These are phyloP conservation scores for Tetragnatha versicolor DNA, from an alignment of 1,140 invertebrate genomes.

Conservation along the genomic window DNA sequence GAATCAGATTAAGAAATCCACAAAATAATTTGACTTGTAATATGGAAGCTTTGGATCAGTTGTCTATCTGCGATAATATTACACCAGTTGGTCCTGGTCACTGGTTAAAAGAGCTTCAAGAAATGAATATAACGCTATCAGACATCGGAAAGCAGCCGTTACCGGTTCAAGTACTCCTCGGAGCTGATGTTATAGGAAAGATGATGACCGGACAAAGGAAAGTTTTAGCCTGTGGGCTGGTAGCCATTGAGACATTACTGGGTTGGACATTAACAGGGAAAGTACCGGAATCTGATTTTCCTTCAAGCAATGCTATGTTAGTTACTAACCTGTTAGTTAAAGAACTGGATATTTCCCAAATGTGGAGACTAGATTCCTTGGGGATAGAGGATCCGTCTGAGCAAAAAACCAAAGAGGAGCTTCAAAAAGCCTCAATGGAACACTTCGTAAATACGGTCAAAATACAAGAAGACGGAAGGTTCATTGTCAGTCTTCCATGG, in stretches of 20 bases:
- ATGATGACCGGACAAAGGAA: not conserved
- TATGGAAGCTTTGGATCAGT: no score
- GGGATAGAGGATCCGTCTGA: constrained; percentile 13
- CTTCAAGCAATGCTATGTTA: not conserved
- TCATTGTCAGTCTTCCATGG: not conserved
- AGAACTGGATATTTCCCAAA: not conserved
- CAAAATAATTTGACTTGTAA: not conserved
- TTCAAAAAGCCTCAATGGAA: constrained; percentile 1
- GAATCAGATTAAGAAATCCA: not conserved
- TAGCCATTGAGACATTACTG: constrained; percentile 10
- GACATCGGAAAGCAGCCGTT: not conserved
- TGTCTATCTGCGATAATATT: not conserved
- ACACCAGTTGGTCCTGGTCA: not conserved
- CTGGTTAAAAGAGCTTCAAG: constrained; percentile 3
- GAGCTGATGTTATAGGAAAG: constrained; percentile 9
- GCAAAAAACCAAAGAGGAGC: not conserved
- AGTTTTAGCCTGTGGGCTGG: not conserved
- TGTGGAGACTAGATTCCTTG: constrained; percentile 1
- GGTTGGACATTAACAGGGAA: constrained; percentile 5
- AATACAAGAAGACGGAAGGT: not conserved
- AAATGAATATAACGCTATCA: not conserved
- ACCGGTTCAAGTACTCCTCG: constrained; percentile 1
- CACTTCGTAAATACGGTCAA: not conserved
- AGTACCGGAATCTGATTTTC: not conserved
- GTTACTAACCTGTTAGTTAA: not conserved